These are phyloP conservation scores for Pterocles orientalis DNA, from an alignment of 2,113 vertebrate genomes.

Conservation along the genomic window DNA sequence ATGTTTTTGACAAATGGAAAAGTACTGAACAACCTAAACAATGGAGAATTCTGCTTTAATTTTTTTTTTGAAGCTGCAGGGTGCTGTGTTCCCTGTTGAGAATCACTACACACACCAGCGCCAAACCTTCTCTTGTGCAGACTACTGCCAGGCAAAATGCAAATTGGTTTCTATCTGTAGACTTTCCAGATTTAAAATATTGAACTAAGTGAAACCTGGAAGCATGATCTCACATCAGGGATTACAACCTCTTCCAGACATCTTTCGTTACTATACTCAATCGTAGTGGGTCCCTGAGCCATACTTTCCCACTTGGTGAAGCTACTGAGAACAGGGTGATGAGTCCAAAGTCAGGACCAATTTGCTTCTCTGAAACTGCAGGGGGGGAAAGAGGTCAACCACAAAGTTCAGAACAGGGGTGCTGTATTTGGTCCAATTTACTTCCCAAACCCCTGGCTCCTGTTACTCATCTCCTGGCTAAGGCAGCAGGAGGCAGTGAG, in stretches of 20 bases:
- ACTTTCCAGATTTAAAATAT: background rate
- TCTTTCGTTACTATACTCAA: background rate
- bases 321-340: background rate
- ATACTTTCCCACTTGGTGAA: background rate
- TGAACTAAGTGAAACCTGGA: background rate
- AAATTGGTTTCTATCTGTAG: background rate
- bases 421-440: background rate
- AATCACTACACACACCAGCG: background rate
- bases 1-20: conserved; percentile 46
- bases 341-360: background rate
- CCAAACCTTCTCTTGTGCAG: background rate
- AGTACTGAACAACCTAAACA: conserved; percentile 7
- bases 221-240: background rate
- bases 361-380: background rate
- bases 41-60: background rate
- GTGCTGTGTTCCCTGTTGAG: background rate
- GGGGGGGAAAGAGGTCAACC: background rate
- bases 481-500: conserved; percentile 22
- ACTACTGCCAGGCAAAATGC: background rate
- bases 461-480: conserved; percentile 43
- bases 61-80: background rate
- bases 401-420: background rate
- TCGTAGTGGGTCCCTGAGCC: background rate
- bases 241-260: background rate
- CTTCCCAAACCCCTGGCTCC: background rate